phyloP scores from a whole-genome alignment of 2,888 invertebrate genomes.

The Xylota sylvarum region DNA sequence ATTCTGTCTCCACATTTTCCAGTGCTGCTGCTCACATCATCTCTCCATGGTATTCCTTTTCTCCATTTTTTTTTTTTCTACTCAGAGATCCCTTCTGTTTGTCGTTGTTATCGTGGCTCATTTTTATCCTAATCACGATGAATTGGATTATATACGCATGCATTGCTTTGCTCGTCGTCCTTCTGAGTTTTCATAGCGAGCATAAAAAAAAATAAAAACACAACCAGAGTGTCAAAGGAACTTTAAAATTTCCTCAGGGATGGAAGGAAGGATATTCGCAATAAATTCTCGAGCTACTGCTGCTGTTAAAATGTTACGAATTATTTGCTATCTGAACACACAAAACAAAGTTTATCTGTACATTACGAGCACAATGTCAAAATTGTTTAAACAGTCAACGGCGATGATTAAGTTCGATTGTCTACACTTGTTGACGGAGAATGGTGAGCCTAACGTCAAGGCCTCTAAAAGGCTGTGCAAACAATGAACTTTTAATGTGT shows the following conservation, averaged over 20 bases:
- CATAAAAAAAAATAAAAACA: background rate
- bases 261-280: background rate
- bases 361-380: slow-evolving; percentile 16
- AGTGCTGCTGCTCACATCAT: background rate
- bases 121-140: slow-evolving; percentile 38
- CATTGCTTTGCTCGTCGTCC: background rate
- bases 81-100: background rate
- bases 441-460: slow-evolving; percentile 22
- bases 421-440: slow-evolving; percentile 34
- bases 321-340: slow-evolving; percentile 16
- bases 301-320: background rate
- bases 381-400: slow-evolving; percentile 41
- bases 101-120: slow-evolving; percentile 15
- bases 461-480: slow-evolving; percentile 49
- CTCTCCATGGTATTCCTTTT: slow-evolving; percentile 9
- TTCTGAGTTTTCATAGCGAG: background rate
- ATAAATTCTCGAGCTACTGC: background rate
- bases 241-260: slow-evolving; percentile 5
- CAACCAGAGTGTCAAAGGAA: background rate
- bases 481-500: slow-evolving; percentile 50
- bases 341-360: background rate
- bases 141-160: slow-evolving; percentile 40
- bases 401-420: slow-evolving; percentile 48
- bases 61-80: background rate
- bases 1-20: slow-evolving; percentile 11